phyloP scores from a whole-genome alignment of 2,113 vertebrate species.

The Corythoichthys intestinalis region DNA sequence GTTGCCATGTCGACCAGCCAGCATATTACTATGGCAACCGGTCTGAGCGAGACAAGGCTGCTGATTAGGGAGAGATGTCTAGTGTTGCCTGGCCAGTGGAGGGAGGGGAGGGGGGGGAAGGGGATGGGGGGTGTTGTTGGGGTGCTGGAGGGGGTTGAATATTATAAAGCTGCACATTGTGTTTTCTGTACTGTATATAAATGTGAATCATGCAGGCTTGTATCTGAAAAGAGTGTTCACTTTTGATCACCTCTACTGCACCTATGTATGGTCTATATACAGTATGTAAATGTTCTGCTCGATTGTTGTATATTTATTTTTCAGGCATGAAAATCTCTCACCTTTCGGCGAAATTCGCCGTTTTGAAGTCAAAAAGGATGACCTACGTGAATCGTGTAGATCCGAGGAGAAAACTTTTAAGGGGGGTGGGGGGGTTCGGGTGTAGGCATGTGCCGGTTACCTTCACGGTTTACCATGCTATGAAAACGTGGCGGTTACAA shows the following conservation, averaged over 20 bases:
- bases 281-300: neutral
- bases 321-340: too few relatives aligned
- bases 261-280: neutral
- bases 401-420: too few relatives aligned
- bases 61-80: slow-evolving; percentile 82
- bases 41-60: slow-evolving; percentile 88
- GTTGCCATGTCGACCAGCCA: slow-evolving; percentile 99
- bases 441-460: too few relatives aligned
- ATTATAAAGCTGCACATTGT: slow-evolving; percentile 56
- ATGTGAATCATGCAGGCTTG: slow-evolving; percentile 11
- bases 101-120: slow-evolving; percentile 54
- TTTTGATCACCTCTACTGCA: slow-evolving; percentile 24
- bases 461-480: too few relatives aligned
- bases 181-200: slow-evolving; percentile 31
- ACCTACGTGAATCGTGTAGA: too few relatives aligned
- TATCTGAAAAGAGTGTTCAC: slow-evolving; percentile 35
- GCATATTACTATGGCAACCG: slow-evolving; percentile 97
- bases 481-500: too few relatives aligned
- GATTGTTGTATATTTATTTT: neutral
- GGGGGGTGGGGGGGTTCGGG: too few relatives aligned
- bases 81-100: slow-evolving; percentile 74
- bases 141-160: slow-evolving; percentile 57
- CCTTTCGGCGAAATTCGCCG: too few relatives aligned
- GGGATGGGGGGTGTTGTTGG: slow-evolving; percentile 53
- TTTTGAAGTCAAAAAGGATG: too few relatives aligned